Evolutionary conservation across 1,140 invertebrate genomes (phyloP), one percentile per base, ranked within the genome.

Genomic region (Trichoplusia ni): DNA sequence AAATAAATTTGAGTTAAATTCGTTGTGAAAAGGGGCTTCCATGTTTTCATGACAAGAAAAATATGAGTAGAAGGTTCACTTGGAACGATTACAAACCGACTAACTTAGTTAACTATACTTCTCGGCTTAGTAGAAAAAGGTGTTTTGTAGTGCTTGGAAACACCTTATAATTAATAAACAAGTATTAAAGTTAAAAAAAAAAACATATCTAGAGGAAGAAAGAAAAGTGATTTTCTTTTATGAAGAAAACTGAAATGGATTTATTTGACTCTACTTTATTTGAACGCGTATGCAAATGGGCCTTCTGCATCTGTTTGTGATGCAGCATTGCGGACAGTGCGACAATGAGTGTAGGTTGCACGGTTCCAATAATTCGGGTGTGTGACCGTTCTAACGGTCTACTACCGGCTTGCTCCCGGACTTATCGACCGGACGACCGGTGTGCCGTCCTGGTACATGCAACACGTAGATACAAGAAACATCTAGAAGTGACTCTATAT

Each of bases 261-360:
- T n/a, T n/a, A n/a, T n/a, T n/a, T n/a, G n/a, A n/a, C n/a, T n/a
- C n/a, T n/a, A n/a, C 0, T 33, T 2, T 2, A 0, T 14, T 2
- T 1, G 13, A 6, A 37, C 35, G 7, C 1, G 18, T 8, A 38
- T 18, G 18, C 4, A 4, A 18, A 38, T 16, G 23, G 46, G 5
- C n/a, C 8, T 49, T 49, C 46, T 49, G 25, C 8, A n/a, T 3
- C 4, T 2, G 9, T 25, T 8, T 49, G 14, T 11, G 11, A 6
- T 35, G 21, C 14, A 9, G 42, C 40, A 60, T 16, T 47, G 40
- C 29, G 42, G 56, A 47, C 29, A 29, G 25, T 18, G 16, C 54
- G 38, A 58, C 54, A 58, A 58, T 31, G 54, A 58, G 54, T 58
- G 27, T 58, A 42, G 37, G 38, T 44, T 44, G 54, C 54, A 58